Evolutionary conservation across 2,113 vertebrate genomes (phyloP), one percentile per base, ranked within the genome.

Genomic region (Platichthys flesus): DNA sequence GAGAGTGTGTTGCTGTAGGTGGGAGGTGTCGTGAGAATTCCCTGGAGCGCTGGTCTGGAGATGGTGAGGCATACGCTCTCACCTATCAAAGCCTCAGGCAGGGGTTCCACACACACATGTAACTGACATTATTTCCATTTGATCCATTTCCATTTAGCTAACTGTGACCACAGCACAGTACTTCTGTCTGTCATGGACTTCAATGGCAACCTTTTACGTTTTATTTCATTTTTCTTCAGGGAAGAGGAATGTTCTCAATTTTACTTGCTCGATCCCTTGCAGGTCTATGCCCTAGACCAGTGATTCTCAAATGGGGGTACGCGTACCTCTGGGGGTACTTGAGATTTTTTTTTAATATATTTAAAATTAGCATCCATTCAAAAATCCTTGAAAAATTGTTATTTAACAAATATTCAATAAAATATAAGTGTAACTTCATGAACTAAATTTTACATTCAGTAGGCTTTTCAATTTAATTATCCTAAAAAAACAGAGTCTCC

Each of bases 101-200:
- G 92, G 91, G 91, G 91, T 85, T 74, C 86, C 62, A 26, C 85
- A 82, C 77, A 75, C 76, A 58, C 77, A 66, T 91, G 91, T 90
- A 93, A 93, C 90, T 92, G 92, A 93, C 92, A 93, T 92, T 87
- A 93, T 93, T 90, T 91, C 77, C 83, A 81, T 89, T 85, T 82
- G 76, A 83, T 90, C 40, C 81, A 91, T 87, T 84, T 82, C 70
- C 81, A 81, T 74, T 49, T 82, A 79, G 79, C 81, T 66, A 68
- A 86, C 79, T 83, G 77, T 81, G 69, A 62, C 67, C 72, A 56
- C 45, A 51, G 74, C 67, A 79, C 68, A 49, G 21, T 24, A 52
- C 71, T 64, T 7, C 26, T 59, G 21, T 51, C 18, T 18, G 20
- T 20, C 51, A 54, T 64, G 8, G 1, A 18, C 67, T 83, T 40